Base-by-base conservation (phyloP, 2,797 vertebrate species). In the Trematomus bernacchii region DNA sequence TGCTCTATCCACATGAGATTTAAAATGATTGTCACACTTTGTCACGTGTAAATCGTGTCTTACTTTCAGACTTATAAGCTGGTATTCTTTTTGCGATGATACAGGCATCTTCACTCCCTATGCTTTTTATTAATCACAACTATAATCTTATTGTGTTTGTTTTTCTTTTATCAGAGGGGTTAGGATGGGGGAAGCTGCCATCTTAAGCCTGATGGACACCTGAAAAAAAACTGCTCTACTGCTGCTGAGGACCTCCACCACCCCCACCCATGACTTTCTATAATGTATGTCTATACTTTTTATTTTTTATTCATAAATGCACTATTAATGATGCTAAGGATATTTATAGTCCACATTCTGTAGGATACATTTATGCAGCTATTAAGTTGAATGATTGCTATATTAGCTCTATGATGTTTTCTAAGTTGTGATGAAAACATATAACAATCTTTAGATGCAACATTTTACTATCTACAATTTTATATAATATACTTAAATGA, bases 221-320 rank as follows among this genome's bases (percentile, higher is more conserved):
- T 91, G 81, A 91, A 59, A 52, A 74, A 46, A 71, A 42, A 50
- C 66, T 42, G 8, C 59, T 61, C 3, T 10, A 82, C 79, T 70
- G 78, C 84, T 87, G 84, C 86, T 71, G 58, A 87, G 74, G 83
- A 91, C 80, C 64, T 76, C 73, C 1, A 66, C 75, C 80, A 71
- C 66, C 75, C 66, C 77, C 16, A 83, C 87, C 84, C 85, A 94
- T 94, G 93, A 93, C 85, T 83, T 93, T 89, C 83, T 83, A 63
- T 78, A 89, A 63, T 81, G 93, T 93, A 93, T 3, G 91, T 90
- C 18, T 60, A 10, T 62, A 19, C 2, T 13, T 75, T 50, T 57
- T 76, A 42, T 44, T 52, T 40, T 48, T 4, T 8, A 65, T 60
- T 8, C n/a, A 62, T 19, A 73, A 10, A 65, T 60, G 8, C n/a